Evolutionary conservation across 1,140 invertebrate species (phyloP), one percentile per base, ranked within the genome.

Genomic region (Camponotus pennsylvanicus): DNA sequence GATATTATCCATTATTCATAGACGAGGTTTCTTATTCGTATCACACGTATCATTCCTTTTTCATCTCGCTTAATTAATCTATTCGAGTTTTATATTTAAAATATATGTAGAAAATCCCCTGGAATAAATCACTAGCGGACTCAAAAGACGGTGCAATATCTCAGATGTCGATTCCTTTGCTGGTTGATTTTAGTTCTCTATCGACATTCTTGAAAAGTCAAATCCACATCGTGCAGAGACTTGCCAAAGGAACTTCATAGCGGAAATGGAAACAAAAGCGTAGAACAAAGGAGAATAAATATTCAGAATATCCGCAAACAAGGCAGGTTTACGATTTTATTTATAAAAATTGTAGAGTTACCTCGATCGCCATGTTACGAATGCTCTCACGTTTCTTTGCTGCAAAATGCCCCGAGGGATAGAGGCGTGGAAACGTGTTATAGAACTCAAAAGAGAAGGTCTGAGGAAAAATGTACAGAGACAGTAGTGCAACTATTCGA

Each of bases 341-440:
- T 71, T 75, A 70, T 75, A 83, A 83, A 83, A 83, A 83, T 83
- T 83, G 79, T 83, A 83, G 79, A 83, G 79, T 83, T 83, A 83
- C 57, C 79, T 75, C 57, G 79, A 83, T 83, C 79, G 79, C 79
- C 79, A 75, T 83, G 69, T 83, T 83, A 75, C 79, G 69, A 82
- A 73, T 70, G 79, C 79, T 83, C 79, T 83, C 69, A 59, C 69
- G 70, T 83, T 83, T 73, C 79, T 83, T 75, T 83, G 67, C 69
- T 83, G 40, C 69, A 61, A 83, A 75, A 73, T 63, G 79, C 69
- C 69, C 55, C 57, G 79, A 63, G 69, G 42, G 69, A 83, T 45
- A 71, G 55, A 83, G 79, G 55, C 79, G 69, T 42, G 79, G 69
- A 61, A 75, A 59, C 57, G 69, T 73, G 79, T 83, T 83, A 75